Percentiles rank a stretch among this genome's conserved stretches.
These are phyloP conservation scores for Calameuta pallipes DNA, from an alignment of 2,888 invertebrate genomes.

Conservation along the genomic window DNA sequence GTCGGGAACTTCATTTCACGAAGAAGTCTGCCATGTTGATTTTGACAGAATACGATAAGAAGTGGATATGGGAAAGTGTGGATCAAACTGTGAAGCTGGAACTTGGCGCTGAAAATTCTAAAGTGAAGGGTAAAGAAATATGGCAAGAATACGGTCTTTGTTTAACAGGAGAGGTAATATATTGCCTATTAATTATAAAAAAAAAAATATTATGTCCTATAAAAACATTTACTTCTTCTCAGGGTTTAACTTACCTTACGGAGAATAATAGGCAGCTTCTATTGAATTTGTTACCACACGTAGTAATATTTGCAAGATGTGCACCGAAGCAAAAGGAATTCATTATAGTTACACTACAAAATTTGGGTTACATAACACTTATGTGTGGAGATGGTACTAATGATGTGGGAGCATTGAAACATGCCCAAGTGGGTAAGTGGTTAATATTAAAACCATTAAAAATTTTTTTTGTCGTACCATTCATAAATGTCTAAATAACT, in stretches of 20 bases:
- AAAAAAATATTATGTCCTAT: neutral
- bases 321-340: conserved; percentile 99
- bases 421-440: conserved; percentile 86
- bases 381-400: conserved; percentile 99
- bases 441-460: conserved; percentile 6
- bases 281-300: conserved; percentile 81
- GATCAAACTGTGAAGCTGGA: conserved; percentile 73
- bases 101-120: conserved; percentile 66
- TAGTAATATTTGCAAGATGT: conserved; percentile 95
- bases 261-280: conserved; percentile 74
- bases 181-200: conserved; percentile 8
- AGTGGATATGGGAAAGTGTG: conserved; percentile 85
- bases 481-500: neutral
- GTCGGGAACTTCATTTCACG: conserved; percentile 91
- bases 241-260: conserved; percentile 78
- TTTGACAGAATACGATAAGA: conserved; percentile 66
- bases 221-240: conserved; percentile 16
- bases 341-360: conserved; percentile 89
- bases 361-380: conserved; percentile 87
- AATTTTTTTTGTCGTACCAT: neutral
- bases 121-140: conserved; percentile 69
- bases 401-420: conserved; percentile 98
- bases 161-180: conserved; percentile 86
- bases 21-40: conserved; percentile 77
- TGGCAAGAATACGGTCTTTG: conserved; percentile 88